Evolutionary conservation across 2,797 vertebrate species (phyloP).

Genomic region (Erpetoichthys calabaricus): DNA sequence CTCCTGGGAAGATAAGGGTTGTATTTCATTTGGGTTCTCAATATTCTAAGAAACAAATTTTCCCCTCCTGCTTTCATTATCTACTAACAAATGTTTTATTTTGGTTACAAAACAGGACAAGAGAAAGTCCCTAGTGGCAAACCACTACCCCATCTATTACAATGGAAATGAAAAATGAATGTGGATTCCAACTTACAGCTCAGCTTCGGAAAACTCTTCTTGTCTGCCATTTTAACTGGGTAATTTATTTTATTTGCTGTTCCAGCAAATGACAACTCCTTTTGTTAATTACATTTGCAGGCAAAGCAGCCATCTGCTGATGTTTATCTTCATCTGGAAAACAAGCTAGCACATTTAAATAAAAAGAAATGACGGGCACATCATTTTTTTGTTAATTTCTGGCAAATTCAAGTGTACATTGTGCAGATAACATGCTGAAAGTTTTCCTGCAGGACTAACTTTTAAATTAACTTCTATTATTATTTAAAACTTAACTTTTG

Average conservation of each 20-base stretch:
- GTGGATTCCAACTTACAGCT: neutral
- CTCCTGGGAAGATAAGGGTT: too few relatives aligned
- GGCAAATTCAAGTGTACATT: too few relatives aligned
- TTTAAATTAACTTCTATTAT: too few relatives aligned
- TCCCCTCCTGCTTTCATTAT: neutral
- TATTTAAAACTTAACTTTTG: too few relatives aligned
- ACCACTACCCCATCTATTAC: neutral
- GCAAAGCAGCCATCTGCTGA: neutral
- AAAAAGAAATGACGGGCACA: too few relatives aligned
- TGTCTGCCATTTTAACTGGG: neutral
- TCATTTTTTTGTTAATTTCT: too few relatives aligned
- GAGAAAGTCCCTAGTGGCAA: neutral
- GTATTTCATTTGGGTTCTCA: too few relatives aligned
- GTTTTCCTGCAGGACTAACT: too few relatives aligned
- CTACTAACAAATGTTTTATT: neutral
- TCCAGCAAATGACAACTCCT: neutral
- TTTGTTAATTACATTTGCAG: neutral
- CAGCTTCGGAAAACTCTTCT: neutral
- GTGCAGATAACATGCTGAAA: too few relatives aligned
- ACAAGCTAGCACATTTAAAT: too few relatives aligned
- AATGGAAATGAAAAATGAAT: conserved; percentile 1
- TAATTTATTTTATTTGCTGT: neutral
- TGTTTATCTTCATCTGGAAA: neutral
- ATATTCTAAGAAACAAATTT: too few relatives aligned
- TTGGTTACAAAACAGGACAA: neutral